phyloP scores from a whole-genome alignment of 2,113 vertebrate genomes.

The Naja naja region DNA sequence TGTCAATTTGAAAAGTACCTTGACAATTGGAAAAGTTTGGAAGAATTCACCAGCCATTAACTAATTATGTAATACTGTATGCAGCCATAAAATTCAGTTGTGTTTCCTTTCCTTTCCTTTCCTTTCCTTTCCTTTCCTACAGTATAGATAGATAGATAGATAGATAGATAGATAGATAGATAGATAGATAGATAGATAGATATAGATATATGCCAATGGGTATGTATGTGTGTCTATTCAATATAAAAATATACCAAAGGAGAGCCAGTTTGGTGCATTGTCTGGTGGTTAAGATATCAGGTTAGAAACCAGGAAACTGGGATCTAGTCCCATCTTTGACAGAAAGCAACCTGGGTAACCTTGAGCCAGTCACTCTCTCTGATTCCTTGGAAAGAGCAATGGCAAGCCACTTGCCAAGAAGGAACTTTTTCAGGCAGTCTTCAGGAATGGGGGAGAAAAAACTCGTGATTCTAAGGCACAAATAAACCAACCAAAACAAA shows the following conservation, averaged over 20 bases:
- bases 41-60: slow-evolving; percentile 15
- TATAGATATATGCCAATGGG: background rate
- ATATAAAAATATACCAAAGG: background rate
- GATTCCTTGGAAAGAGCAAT: background rate
- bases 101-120: too few species aligned
- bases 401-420: background rate
- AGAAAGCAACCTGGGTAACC: background rate
- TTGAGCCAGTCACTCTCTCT: background rate
- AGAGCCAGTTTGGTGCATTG: background rate
- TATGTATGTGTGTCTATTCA: background rate
- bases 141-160: too few species aligned
- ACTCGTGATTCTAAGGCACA: background rate
- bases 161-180: too few species aligned
- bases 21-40: accelerated
- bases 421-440: background rate
- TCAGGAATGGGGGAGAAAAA: background rate
- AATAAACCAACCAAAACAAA: background rate
- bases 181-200: too few species aligned
- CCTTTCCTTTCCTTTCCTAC: background rate
- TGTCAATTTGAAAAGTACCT: background rate
- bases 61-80: background rate
- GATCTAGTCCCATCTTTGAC: background rate
- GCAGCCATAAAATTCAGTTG: background rate
- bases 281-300: background rate
- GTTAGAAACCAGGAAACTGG: background rate